Evolutionary conservation across 2,113 vertebrate species (phyloP), one percentile per base, ranked within the genome.

Genomic region (Myotis brandtii): DNA sequence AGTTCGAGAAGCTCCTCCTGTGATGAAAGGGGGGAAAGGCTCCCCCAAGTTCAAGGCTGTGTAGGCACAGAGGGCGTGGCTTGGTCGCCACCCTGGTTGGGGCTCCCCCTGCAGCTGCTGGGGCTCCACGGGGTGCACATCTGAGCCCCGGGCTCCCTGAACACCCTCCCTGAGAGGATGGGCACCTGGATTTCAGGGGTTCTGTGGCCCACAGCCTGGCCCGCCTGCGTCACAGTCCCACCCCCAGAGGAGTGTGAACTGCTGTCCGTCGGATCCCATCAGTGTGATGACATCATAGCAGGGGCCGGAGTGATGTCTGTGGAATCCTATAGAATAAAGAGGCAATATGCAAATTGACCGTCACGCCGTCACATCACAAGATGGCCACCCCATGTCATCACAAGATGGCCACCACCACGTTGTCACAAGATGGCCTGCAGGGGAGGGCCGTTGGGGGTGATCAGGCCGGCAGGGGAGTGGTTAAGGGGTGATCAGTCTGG

Each of bases 41-140:
- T 46, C 46, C 46, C 46, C 9, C 9, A 62, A 87, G 40, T 54
- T n/a, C 64, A 75, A 37, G 23, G 48, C 21, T 85, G 16, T 12
- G 3, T 72, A 8, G 30, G 54, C 4, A 43, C 11, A 18, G 23
- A 73, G 16, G 12, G 50, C 3, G 14, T 50, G 50, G 50, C 50
- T 50, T 48, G 50, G 13, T 50, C 50, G 0, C 14, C 50, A 50
- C 50, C 50, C 50, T 50, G 3, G 3, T 3, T 50, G 50, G 50
- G 50, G 50, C 13, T 50, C 50, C 14, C 4, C 50, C 50, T 50
- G 50, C 16, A 48, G 30, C 32, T 5, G 12, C 16, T 37, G 32
- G 70, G 30, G 1, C 40, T 67, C 21, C 52, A 9, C 0, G 7
- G 32, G 59, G 9, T 5, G 46, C 3, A 18, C 13, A 0, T 23